Conservation (phyloP, 2,797 vertebrate genomes). For the Sylvilagus floridanus region DNA sequence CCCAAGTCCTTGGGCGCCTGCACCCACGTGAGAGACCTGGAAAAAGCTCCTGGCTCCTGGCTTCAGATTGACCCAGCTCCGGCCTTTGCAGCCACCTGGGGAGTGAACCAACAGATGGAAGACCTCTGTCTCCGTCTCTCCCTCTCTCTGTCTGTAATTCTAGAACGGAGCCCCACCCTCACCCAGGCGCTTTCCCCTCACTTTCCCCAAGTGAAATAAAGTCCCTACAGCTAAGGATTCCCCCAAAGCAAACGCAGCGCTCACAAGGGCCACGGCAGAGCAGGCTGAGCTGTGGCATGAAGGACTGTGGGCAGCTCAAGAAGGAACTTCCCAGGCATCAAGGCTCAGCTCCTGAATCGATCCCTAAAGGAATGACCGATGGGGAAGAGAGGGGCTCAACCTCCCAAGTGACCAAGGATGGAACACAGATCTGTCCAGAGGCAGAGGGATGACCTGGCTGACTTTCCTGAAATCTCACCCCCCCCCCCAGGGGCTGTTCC, state of each 20-base stretch:
- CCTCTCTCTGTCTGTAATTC: too few species aligned
- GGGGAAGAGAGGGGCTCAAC: background rate
- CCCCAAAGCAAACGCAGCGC: background rate
- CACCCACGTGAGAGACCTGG: too few species aligned
- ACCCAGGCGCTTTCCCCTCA: background rate
- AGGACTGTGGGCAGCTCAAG: background rate
- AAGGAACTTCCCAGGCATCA: background rate
- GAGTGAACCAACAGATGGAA: too few species aligned
- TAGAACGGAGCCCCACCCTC: background rate
- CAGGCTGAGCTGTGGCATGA: background rate
- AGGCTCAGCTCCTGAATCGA: background rate
- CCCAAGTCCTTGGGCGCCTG: too few species aligned
- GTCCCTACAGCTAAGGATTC: background rate
- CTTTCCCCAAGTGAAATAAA: background rate
- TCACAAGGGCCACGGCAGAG: background rate
- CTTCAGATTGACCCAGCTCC: too few species aligned
- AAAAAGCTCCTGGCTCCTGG: too few species aligned
- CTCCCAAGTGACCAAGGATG: background rate
- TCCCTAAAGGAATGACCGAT: background rate
- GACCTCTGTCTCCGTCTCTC: too few species aligned
- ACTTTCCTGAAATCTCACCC: slow-evolving; percentile 2
- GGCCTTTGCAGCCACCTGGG: too few species aligned
- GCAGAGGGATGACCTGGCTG: slow-evolving; percentile 51
- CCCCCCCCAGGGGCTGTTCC: background rate
- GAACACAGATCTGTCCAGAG: background rate